Evolutionary conservation across 2,797 vertebrate genomes (phyloP).

Genomic region (Pteropus rufus): DNA sequence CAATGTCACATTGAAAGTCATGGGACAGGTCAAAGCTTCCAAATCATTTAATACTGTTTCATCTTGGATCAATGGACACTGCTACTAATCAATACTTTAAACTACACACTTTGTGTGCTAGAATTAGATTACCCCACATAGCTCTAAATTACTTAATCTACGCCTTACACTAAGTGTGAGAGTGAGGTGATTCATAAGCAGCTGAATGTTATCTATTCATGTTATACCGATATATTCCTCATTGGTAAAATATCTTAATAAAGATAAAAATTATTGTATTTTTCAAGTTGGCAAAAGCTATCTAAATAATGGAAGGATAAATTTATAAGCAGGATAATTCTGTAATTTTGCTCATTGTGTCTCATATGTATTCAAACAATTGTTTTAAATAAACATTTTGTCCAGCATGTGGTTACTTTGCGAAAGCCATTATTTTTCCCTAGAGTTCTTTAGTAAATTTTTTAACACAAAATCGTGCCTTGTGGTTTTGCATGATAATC

Average conservation of each 20-base stretch:
- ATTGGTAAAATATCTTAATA: constrained; percentile 22
- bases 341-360: constrained; percentile 8
- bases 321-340: constrained; percentile 6
- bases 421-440: constrained; percentile 30
- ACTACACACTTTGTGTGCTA: background rate
- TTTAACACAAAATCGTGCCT: constrained; percentile 55
- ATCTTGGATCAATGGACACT: background rate
- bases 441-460: constrained; percentile 57
- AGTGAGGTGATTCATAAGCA: background rate
- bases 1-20: background rate
- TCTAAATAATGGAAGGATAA: background rate
- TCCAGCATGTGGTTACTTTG: constrained; percentile 42
- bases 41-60: background rate
- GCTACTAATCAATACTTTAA: background rate
- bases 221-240: background rate
- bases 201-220: background rate
- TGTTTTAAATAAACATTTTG: constrained; percentile 68
- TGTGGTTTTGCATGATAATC: constrained; percentile 68
- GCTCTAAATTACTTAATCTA: background rate
- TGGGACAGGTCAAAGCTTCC: background rate
- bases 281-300: constrained; percentile 7
- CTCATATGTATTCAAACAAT: constrained; percentile 41
- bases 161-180: background rate
- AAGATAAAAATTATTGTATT: background rate
- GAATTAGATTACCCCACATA: background rate